phyloP scores from a whole-genome alignment of 2,888 invertebrate species.

The Eucriotettix oculatus region DNA sequence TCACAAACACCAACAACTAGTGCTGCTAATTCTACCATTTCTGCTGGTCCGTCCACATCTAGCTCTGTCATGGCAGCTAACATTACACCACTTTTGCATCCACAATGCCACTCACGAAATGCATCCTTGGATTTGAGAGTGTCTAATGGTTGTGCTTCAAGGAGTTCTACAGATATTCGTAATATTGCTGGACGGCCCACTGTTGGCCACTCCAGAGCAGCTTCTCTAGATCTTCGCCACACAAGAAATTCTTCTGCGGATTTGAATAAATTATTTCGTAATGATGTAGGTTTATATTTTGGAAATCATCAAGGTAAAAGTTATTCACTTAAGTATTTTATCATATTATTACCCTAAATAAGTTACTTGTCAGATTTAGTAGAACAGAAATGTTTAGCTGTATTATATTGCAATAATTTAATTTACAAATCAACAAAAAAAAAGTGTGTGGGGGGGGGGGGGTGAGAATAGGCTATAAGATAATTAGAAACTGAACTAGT shows the following conservation, averaged over 20 bases:
- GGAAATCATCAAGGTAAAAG: constrained; percentile 32
- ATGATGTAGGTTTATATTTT: constrained; percentile 55
- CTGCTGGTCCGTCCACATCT: constrained; percentile 9
- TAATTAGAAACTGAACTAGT: too few relatives aligned
- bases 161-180: constrained; percentile 31
- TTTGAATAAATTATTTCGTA: constrained; percentile 50
- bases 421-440: too few relatives aligned
- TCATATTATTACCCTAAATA: too few relatives aligned
- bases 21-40: constrained; percentile 14
- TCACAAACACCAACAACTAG: constrained; percentile 12
- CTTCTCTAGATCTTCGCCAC: constrained; percentile 63
- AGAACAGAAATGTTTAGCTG: too few relatives aligned
- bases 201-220: constrained; percentile 59
- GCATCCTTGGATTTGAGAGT: constrained; percentile 63
- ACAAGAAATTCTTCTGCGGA: constrained; percentile 58
- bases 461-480: too few relatives aligned
- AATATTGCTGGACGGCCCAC: constrained; percentile 21
- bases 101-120: constrained; percentile 52
- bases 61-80: not conserved
- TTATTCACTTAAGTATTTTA: too few relatives aligned
- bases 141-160: constrained; percentile 19
- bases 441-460: too few relatives aligned
- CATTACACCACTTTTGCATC: constrained; percentile 8
- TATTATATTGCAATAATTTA: too few relatives aligned
- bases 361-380: too few relatives aligned